Evolutionary conservation across 2,797 vertebrate genomes (phyloP).

Genomic region (Gymnopithys bicolor): DNA sequence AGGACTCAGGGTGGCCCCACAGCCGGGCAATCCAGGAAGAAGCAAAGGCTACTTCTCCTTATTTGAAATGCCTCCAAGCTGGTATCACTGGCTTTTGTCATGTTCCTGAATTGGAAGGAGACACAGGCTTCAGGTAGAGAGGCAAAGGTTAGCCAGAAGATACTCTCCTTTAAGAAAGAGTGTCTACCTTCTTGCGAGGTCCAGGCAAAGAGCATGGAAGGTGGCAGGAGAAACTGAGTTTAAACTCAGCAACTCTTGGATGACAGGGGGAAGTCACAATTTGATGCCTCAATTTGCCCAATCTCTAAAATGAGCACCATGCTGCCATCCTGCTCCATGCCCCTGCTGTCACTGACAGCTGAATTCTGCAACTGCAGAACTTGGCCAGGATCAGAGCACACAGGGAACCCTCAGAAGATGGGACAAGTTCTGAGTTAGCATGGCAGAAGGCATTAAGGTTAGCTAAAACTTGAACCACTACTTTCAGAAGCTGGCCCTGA

Average conservation of each 20-base stretch:
- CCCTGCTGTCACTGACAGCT: accelerated
- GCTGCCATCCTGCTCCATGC: neutral
- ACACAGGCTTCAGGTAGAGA: neutral
- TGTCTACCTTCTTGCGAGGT: neutral
- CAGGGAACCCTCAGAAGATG: neutral
- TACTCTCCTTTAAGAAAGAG: neutral
- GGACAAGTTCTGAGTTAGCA: neutral
- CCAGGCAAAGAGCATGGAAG: accelerated
- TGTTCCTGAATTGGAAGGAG: neutral
- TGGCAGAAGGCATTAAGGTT: accelerated
- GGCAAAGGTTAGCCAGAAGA: neutral
- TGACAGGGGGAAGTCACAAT: accelerated
- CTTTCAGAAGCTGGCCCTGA: neutral
- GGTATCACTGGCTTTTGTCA: neutral
- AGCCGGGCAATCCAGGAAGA: neutral
- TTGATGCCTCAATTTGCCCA: neutral
- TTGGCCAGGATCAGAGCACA: neutral
- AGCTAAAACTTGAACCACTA: neutral
- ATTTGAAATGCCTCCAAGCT: accelerated
- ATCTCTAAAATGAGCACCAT: neutral
- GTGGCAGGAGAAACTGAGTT: neutral
- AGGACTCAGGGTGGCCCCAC: neutral
- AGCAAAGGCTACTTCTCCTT: neutral
- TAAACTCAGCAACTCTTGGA: neutral
- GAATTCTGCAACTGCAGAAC: neutral